A percentile compares a stretch with the other conserved stretches of the same genome.
Evolutionary conservation across 2,113 vertebrate species (phyloP).

Genomic region (Phocoena sinus): DNA sequence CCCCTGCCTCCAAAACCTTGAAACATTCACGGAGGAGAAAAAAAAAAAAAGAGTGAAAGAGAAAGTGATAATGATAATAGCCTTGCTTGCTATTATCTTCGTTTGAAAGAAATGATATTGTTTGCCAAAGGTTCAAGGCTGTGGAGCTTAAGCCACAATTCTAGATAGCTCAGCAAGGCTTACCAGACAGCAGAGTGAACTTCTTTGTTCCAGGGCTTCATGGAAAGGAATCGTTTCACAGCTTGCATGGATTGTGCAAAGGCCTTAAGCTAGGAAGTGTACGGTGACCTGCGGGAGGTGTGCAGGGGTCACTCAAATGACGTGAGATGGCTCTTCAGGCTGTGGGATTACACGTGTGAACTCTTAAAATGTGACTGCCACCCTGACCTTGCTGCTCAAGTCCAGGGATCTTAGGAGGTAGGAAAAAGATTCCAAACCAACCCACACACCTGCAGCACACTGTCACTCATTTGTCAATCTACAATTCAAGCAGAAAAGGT

Average conservation of each 20-base stretch:
- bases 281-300: constrained; percentile 73
- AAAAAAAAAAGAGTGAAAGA: background rate
- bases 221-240: constrained; percentile 72
- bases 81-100: constrained; percentile 19
- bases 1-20: constrained; percentile 50
- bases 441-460: constrained; percentile 21
- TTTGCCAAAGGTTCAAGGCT: constrained; percentile 59
- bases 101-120: constrained; percentile 62
- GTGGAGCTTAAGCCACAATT: constrained; percentile 64
- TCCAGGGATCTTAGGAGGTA: constrained; percentile 68
- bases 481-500: constrained; percentile 56
- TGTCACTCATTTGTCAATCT: constrained; percentile 57
- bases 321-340: constrained; percentile 74
- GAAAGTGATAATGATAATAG: constrained; percentile 22
- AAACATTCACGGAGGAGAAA: background rate
- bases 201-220: constrained; percentile 78
- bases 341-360: constrained; percentile 60
- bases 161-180: constrained; percentile 75
- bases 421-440: constrained; percentile 59
- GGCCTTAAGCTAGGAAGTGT: constrained; percentile 76
- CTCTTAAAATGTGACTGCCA: constrained; percentile 67
- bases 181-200: constrained; percentile 66
- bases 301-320: constrained; percentile 76
- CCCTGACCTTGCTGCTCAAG: constrained; percentile 76
- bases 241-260: constrained; percentile 53